Conservation (phyloP, 2,113 vertebrate species). For the Malaclemys terrapin region DNA sequence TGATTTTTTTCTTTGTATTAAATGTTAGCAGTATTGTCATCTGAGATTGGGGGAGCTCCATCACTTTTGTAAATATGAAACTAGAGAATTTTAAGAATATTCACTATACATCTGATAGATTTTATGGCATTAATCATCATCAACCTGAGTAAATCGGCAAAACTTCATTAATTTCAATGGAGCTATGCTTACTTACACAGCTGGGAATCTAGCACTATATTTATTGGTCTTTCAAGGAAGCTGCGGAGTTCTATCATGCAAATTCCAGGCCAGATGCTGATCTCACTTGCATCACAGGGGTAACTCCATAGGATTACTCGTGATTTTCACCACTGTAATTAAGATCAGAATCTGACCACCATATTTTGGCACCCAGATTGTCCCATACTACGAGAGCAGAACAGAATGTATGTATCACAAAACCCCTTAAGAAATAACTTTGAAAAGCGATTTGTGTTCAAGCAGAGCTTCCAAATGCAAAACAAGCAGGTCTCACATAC, state of each 20-base stretch:
- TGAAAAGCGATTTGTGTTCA: neutral
- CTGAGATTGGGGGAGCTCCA: neutral
- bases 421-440: neutral
- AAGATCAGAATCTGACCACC: neutral
- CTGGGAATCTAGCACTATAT: neutral
- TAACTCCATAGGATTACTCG: neutral
- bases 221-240: neutral
- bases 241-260: neutral
- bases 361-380: neutral
- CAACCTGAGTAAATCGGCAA: neutral
- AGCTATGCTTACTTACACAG: neutral
- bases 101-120: neutral
- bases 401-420: neutral
- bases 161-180: neutral
- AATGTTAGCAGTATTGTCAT: constrained; percentile 20
- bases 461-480: neutral
- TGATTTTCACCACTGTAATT: neutral
- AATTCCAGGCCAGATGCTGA: neutral
- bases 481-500: no score
- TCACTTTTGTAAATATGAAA: neutral
- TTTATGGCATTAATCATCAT: neutral
- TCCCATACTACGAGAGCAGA: neutral
- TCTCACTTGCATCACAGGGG: neutral
- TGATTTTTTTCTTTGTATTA: constrained; percentile 33
- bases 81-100: neutral